Conservation (phyloP, 2,113 vertebrate species). For the Tenebrosternarchus preto region DNA sequence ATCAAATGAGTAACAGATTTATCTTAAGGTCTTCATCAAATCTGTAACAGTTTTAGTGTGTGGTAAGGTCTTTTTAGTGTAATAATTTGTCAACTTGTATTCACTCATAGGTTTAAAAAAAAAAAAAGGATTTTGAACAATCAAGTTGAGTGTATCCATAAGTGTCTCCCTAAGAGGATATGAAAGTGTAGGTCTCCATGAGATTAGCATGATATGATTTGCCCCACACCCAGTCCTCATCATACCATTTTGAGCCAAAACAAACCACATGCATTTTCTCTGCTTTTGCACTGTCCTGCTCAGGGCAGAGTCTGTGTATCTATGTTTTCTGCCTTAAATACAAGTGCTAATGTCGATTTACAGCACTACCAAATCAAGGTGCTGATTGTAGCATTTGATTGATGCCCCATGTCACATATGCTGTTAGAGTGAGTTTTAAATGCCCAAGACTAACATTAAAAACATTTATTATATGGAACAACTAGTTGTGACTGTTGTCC, state of each 20-base stretch:
- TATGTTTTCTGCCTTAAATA: slow-evolving; percentile 47
- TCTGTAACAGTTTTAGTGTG: too few relatives aligned
- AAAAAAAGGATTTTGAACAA: slow-evolving; percentile 44
- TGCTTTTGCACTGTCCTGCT: slow-evolving; percentile 41
- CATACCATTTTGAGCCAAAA: slow-evolving; percentile 42
- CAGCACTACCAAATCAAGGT: slow-evolving; percentile 34
- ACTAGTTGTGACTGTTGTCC: slow-evolving; percentile 5
- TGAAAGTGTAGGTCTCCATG: slow-evolving; percentile 57
- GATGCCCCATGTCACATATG: slow-evolving; percentile 28
- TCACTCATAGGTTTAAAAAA: slow-evolving; percentile 6
- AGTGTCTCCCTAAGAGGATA: slow-evolving; percentile 51
- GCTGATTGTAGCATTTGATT: slow-evolving; percentile 38
- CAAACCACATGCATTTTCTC: slow-evolving; percentile 8
- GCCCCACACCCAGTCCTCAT: slow-evolving; percentile 9
- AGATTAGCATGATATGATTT: slow-evolving; percentile 40
- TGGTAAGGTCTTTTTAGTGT: slow-evolving; percentile 59
- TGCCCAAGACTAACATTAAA: slow-evolving; percentile 8
- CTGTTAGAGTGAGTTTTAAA: slow-evolving; percentile 26
- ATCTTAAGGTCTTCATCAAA: neutral
- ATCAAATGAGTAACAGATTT: slow-evolving; percentile 8
- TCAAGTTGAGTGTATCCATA: slow-evolving; percentile 22
- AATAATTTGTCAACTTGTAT: slow-evolving; percentile 46
- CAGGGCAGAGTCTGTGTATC: slow-evolving; percentile 30
- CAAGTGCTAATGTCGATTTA: slow-evolving; percentile 19
- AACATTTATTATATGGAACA: neutral